Evolutionary conservation across 92 coral and sea anemone genomes (phyloP).

Genomic region (Metridium senile): DNA sequence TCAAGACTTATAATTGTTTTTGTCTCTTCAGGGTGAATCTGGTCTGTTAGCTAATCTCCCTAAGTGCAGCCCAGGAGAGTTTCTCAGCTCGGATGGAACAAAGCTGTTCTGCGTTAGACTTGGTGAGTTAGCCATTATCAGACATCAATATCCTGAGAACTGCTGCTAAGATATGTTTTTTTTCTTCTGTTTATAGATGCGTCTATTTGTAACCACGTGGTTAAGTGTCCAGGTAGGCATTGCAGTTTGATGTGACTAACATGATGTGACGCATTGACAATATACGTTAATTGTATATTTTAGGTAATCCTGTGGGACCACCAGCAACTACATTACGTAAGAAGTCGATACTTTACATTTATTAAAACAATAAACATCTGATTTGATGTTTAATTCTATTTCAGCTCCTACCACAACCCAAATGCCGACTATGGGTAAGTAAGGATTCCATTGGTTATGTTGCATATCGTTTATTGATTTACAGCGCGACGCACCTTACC

Average conservation of each 20-base stretch:
- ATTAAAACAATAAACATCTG: background rate
- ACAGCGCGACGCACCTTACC: background rate
- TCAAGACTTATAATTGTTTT: background rate
- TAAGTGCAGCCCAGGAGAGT: conserved; percentile 76
- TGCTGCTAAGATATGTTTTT: no score
- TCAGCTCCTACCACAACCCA: conserved; percentile 44
- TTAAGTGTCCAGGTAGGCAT: conserved; percentile 56
- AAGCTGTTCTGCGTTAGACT: conserved; percentile 72
- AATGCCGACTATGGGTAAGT: conserved; percentile 50
- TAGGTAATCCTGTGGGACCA: conserved; percentile 30
- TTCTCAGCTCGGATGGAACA: conserved; percentile 85
- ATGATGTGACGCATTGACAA: no score
- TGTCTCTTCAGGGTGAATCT: conserved; percentile 60
- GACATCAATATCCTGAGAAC: no score
- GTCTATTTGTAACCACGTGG: conserved; percentile 57
- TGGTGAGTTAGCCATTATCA: no score
- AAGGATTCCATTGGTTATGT: no score
- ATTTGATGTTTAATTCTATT: background rate
- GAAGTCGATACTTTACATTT: background rate
- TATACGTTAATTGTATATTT: no score
- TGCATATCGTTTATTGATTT: background rate
- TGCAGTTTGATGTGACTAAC: no score
- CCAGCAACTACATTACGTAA: conserved; percentile 32
- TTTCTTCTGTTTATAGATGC: conserved; percentile 38
- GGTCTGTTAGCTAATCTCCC: conserved; percentile 72